Percentiles rank a stretch among this genome's conserved stretches.
phyloP scores from a whole-genome alignment of 2,888 invertebrate genomes.

The Allolobophora icterica region DNA sequence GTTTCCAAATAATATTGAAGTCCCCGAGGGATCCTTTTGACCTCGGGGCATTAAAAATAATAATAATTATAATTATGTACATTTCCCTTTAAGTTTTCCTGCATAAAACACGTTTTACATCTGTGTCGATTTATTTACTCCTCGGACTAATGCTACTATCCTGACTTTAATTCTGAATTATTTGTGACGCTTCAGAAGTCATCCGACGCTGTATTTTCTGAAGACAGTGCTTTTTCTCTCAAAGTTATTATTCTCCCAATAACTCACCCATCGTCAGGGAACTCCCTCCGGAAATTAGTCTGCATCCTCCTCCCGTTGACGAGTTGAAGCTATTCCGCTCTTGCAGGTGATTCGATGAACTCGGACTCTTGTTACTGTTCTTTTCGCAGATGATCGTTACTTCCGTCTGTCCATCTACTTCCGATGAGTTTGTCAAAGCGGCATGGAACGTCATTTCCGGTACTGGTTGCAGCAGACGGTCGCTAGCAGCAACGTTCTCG shows the following conservation, averaged over 20 bases:
- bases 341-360: background rate
- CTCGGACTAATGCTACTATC: too few species aligned
- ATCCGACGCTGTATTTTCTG: too few species aligned
- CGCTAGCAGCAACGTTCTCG: background rate
- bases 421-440: background rate
- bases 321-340: background rate
- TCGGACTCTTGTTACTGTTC: background rate
- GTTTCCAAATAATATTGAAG: too few species aligned
- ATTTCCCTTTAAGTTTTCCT: too few species aligned
- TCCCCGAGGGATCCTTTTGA: too few species aligned
- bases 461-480: background rate
- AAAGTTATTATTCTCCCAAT: background rate
- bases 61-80: too few species aligned
- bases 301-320: background rate
- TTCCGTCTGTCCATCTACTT: background rate
- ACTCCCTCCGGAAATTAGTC: background rate
- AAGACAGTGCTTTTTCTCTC: too few species aligned
- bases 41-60: too few species aligned
- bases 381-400: background rate
- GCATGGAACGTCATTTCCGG: background rate
- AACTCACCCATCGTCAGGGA: conserved; percentile 11
- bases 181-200: too few species aligned
- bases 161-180: too few species aligned
- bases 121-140: too few species aligned
- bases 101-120: too few species aligned